These are phyloP conservation scores for Parnassius smintheus DNA, from an alignment of 2,888 invertebrate species.

Conservation along the genomic window DNA sequence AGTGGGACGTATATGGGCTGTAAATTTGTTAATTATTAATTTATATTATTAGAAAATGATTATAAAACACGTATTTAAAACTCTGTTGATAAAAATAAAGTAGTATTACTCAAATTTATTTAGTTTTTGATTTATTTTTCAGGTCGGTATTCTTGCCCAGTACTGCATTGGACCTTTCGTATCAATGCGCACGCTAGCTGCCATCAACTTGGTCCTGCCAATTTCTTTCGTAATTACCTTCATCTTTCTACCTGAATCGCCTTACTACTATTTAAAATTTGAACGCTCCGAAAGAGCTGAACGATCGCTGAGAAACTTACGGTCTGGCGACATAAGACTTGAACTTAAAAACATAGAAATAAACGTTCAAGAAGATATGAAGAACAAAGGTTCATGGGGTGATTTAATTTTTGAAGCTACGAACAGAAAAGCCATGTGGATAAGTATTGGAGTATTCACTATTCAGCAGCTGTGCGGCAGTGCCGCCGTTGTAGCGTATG, in stretches of 20 bases:
- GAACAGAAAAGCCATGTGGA: slow-evolving; percentile 83
- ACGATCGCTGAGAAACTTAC: slow-evolving; percentile 79
- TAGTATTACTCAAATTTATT: slow-evolving; percentile 12
- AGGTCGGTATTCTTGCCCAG: slow-evolving; percentile 82
- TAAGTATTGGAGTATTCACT: slow-evolving; percentile 81
- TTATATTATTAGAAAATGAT: not conserved
- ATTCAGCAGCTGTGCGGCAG: slow-evolving; percentile 85
- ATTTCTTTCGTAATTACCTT: slow-evolving; percentile 79
- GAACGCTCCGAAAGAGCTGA: slow-evolving; percentile 79
- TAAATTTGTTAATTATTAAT: too few relatives aligned
- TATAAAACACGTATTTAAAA: not conserved
- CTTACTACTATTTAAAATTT: slow-evolving; percentile 79
- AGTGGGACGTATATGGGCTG: too few relatives aligned
- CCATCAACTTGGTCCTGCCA: slow-evolving; percentile 80
- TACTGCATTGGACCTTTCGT: slow-evolving; percentile 83
- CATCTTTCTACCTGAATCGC: slow-evolving; percentile 85
- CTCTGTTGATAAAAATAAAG: not conserved
- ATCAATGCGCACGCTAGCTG: slow-evolving; percentile 75
- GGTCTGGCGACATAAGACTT: slow-evolving; percentile 78
- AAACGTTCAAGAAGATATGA: slow-evolving; percentile 77
- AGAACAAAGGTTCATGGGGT: slow-evolving; percentile 70
- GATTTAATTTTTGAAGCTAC: slow-evolving; percentile 79
- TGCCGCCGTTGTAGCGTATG: slow-evolving; percentile 83
- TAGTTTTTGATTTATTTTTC: slow-evolving; percentile 46
- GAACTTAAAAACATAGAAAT: slow-evolving; percentile 80